Evolutionary conservation across 35 echinoderm and acorn worm species (phyloP).

Genomic region (Apostichopus parvimensis): DNA sequence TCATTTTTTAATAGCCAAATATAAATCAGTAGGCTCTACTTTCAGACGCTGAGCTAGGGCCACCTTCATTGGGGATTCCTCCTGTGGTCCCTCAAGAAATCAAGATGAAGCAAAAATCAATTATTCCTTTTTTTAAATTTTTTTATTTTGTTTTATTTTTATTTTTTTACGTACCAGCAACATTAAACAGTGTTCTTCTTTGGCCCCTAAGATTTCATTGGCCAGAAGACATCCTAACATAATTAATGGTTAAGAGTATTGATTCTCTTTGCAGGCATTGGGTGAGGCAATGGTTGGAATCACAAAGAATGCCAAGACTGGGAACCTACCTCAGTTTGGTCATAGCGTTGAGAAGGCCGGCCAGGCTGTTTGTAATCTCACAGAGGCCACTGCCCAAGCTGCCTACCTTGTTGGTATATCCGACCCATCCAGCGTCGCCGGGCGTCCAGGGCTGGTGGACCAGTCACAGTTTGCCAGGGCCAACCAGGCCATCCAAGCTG

Average conservation of each 20-base stretch:
- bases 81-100: too few relatives aligned
- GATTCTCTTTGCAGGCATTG: conserved; percentile 65
- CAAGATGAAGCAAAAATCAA: too few relatives aligned
- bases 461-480: conserved; percentile 96
- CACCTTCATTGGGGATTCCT: too few relatives aligned
- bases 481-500: conserved; percentile 88
- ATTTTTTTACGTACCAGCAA: background rate
- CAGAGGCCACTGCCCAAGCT: conserved; percentile 92
- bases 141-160: too few relatives aligned
- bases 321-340: conserved; percentile 88
- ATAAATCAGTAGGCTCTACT: too few relatives aligned
- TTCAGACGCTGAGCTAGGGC: too few relatives aligned
- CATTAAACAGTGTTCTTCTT: background rate
- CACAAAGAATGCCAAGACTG: conserved; percentile 92
- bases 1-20: too few relatives aligned
- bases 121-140: too few relatives aligned
- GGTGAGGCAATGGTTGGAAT: conserved; percentile 95
- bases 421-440: conserved; percentile 96
- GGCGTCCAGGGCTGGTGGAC: conserved; percentile 90
- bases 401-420: conserved; percentile 96
- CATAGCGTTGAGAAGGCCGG: conserved; percentile 82
- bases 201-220: too few relatives aligned
- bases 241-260: background rate
- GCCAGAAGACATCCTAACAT: too few relatives aligned
- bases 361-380: conserved; percentile 82